Evolutionary conservation across 37 sponge, comb jelly and placozoan species (phyloP).

Genomic region (Petrosia ficiformis): DNA sequence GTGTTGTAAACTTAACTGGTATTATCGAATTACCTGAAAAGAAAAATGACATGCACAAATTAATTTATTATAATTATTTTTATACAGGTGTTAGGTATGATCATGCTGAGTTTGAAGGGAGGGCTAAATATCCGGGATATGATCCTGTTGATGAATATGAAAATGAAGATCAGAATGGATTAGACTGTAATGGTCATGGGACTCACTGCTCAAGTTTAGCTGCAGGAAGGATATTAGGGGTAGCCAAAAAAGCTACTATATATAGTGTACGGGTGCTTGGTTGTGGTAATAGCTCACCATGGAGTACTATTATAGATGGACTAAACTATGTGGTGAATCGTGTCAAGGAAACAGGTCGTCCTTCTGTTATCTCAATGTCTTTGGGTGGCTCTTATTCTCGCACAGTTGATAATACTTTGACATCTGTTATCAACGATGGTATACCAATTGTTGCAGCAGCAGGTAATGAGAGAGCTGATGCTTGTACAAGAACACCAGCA

Average conservation of each 20-base stretch:
- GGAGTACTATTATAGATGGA: conserved; percentile 39
- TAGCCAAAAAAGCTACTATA: conserved; percentile 37
- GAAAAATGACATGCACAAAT: too few relatives aligned
- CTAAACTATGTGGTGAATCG: conserved; percentile 30
- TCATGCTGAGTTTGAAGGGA: conserved; percentile 26
- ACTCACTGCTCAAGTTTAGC: conserved; percentile 70
- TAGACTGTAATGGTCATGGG: conserved; percentile 71
- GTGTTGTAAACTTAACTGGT: too few relatives aligned
- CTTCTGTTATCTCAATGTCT: conserved; percentile 63
- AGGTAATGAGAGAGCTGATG: conserved; percentile 48
- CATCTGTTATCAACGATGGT: conserved; percentile 21
- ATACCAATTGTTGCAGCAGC: conserved; percentile 60
- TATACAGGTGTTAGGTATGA: conserved; percentile 37
- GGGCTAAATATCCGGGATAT: conserved; percentile 22
- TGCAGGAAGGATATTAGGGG: conserved; percentile 53
- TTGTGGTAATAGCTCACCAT: conserved; percentile 39
- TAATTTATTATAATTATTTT: too few relatives aligned
- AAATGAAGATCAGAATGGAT: conserved; percentile 13
- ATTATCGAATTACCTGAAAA: too few relatives aligned
- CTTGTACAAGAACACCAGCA: conserved; percentile 53
- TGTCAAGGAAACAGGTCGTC: conserved; percentile 14
- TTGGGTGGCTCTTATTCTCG: conserved; percentile 21
- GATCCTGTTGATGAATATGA: conserved; percentile 35
- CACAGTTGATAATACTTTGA: conserved; percentile 34
- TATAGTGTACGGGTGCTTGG: conserved; percentile 64